Evolutionary conservation across 2,888 invertebrate genomes (phyloP), one percentile per base, ranked within the genome.

Genomic region (Lordiphosa fenestrarum): DNA sequence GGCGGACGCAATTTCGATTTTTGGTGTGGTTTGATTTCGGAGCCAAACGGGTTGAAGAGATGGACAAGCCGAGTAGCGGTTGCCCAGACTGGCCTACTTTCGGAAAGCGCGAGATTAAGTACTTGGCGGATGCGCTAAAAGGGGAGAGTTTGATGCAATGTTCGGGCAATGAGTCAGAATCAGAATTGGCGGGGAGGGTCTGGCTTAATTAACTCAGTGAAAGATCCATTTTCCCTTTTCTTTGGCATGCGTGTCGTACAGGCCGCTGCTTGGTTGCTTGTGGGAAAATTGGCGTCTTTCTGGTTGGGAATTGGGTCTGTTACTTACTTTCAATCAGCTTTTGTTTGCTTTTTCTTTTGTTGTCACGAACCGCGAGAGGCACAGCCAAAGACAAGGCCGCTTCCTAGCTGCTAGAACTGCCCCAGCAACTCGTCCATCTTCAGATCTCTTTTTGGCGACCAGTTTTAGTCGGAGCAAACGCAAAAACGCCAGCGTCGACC

Each of bases 261-360:
- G 48, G 53, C 42, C 58, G 12, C 21, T n/a, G 30, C 33, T 10
- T 41, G 9, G 35, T 13, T 59, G 9, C 21, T 13, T 59, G 60
- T 66, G 61, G 66, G 65, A 64, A 62, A 53, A 65, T 64, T 49
- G 46, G 60, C 53, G 56, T 49, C 38, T 63, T 52, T 67, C 64
- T 65, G 69, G 68, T 80, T 84, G 84, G 78, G 83, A 84, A 84
- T 76, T 71, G 62, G 84, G 84, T 74, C 83, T 72, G 68, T 67
- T 56, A 68, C 73, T 72, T 80, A 72, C 84, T 82, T 77, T 81
- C 69, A 57, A 68, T 65, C 61, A 66, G 49, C 53, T 71, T 65
- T 69, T 30, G 64, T 67, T 63, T 68, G 25, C 39, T 25, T 48
- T 42, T 41, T 66, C 66, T 53, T 62, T 66, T 61, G 62, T 42